Evolutionary conservation across 2,797 vertebrate species (phyloP), one percentile per base, ranked within the genome.

Genomic region (Agapornis canus): DNA sequence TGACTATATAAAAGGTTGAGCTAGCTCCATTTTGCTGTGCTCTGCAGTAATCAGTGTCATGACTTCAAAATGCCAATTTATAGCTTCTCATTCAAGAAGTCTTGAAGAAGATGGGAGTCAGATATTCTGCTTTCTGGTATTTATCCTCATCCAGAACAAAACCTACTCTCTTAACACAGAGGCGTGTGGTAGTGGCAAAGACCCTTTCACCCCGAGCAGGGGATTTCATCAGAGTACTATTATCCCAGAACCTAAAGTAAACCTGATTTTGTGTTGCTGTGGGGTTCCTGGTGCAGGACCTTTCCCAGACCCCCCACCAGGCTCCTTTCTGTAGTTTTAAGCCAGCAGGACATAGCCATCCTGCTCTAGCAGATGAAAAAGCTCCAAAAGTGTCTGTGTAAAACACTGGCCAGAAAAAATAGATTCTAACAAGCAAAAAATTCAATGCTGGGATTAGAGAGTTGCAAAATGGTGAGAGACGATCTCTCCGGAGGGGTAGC

Each of bases 381-480:
- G 37, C 73, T 91, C 70, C 80, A 92, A 60, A 88, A 94, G 70
- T 3, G 59, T 86, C 94, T 81, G 27, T 52, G 37, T n/a, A 48
- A 73, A 88, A 94, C 32, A 70, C 40, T 42, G 84, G 82, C 89
- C 85, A 94, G 87, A 42, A 95, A 95, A 96, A 96, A 94, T 57
- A 96, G 89, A 77, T 26, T 73, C 52, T 64, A 90, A 86, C 81
- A 65, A 90, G 45, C 1, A 0, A 92, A 95, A 96, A 97, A 92
- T n/a, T 81, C 87, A 92, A 94, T 60, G 35, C 0, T 57, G 86
- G 92, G 73, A 95, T 96, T 86, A 90, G 76, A 95, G 83, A 91
- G 54, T 80, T 94, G 89, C 95, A 95, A 94, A 94, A 96, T 12
- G 56, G 61, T 90, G 92, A 80, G 76, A 94, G 80, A 82, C 66